A percentile compares a stretch with the other conserved stretches of the same genome.
These are phyloP conservation scores for Melospiza georgiana DNA, from an alignment of 2,113 vertebrate genomes.

Conservation along the genomic window DNA sequence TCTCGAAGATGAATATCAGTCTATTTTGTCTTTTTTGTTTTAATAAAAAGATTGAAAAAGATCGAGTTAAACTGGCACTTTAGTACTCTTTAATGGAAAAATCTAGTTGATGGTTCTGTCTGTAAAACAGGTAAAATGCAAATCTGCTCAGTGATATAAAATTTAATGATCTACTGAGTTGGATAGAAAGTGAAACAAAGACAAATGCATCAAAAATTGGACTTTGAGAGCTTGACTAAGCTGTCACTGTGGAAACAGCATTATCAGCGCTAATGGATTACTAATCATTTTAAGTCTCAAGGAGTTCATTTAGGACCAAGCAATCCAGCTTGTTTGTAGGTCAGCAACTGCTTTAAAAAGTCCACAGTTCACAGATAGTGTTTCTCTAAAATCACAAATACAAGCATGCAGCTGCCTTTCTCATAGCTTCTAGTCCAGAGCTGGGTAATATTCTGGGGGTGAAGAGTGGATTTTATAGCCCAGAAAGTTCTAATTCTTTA, in stretches of 20 bases:
- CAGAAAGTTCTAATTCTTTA: not conserved
- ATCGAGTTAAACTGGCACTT: fast-evolving
- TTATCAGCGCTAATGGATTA: slow-evolving; percentile 2
- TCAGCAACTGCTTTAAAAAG: not conserved
- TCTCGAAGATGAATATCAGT: not conserved
- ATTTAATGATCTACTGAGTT: not conserved
- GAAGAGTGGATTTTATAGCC: not conserved
- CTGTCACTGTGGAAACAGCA: not conserved
- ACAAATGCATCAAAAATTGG: not conserved
- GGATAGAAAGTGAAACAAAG: not conserved
- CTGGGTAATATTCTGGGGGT: not conserved
- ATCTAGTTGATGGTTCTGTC: not conserved
- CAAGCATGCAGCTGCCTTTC: not conserved
- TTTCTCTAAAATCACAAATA: not conserved
- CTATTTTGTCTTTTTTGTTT: not conserved
- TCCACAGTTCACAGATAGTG: not conserved
- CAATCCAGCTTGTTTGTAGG: not conserved
- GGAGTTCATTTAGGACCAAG: not conserved
- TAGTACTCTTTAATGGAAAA: not conserved
- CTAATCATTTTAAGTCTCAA: not conserved
- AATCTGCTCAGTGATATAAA: not conserved
- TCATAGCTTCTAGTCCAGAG: not conserved
- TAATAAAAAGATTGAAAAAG: not conserved
- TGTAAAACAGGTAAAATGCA: not conserved
- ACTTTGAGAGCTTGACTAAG: not conserved